These are phyloP conservation scores for Netelia melanura DNA, from an alignment of 2,888 invertebrate genomes.

Conservation along the genomic window DNA sequence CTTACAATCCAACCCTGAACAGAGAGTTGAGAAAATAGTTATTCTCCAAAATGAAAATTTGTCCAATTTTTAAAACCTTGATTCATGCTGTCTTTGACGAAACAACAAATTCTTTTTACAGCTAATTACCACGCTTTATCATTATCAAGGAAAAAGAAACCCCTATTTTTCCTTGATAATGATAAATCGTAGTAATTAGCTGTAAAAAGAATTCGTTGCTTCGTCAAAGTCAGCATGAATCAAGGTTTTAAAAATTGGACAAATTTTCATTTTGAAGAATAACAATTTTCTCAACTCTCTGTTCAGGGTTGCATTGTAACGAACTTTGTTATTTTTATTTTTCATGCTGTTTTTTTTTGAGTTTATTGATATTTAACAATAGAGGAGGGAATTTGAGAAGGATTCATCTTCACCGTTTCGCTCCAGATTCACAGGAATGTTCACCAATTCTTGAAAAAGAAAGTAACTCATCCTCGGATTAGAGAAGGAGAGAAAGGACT, in stretches of 20 bases:
- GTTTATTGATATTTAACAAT: too few species aligned
- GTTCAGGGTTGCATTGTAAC: neutral
- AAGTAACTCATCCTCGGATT: neutral
- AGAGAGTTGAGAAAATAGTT: constrained; percentile 5
- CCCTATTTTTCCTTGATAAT: constrained; percentile 14
- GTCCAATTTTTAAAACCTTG: too few species aligned
- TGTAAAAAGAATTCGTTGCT: neutral
- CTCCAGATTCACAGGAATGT: constrained; percentile 62
- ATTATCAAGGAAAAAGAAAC: constrained; percentile 10
- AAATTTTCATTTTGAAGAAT: too few species aligned
- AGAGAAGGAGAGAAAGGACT: constrained; percentile 11
- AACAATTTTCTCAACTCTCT: constrained; percentile 8
- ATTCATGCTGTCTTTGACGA: neutral
- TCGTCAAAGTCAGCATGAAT: neutral
- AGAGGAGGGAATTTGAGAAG: neutral
- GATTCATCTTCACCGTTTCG: constrained; percentile 49
- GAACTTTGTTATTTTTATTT: neutral
- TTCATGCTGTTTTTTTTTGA: neutral
- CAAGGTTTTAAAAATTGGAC: too few species aligned
- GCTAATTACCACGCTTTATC: constrained; percentile 57
- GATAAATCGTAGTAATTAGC: constrained; percentile 57
- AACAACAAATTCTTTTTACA: neutral
- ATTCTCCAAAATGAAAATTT: too few species aligned
- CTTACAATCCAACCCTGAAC: neutral
- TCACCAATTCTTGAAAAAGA: constrained; percentile 33